Base-by-base conservation (phyloP, 2,888 invertebrate species). In the Pyralis farinalis region DNA sequence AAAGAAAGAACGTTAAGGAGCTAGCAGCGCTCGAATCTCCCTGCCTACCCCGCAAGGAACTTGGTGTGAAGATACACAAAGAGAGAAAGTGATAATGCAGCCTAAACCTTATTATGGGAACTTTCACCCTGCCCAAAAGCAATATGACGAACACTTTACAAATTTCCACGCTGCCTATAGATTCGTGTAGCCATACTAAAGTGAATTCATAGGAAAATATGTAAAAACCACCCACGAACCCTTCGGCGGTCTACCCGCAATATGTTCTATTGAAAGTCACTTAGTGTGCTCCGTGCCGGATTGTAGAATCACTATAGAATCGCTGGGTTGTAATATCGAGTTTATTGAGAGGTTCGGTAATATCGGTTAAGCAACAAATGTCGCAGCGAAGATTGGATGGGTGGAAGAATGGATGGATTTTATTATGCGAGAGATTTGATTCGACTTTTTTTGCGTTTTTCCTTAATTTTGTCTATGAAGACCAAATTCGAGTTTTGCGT, bases 231-330 rank as follows among this genome's bases (percentile, higher is more conserved):
- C 75, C 78, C 79, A 44, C 37, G 12, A 43, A 47, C 68, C 58
- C 67, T 63, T 47, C 45, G 58, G 72, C 72, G 70, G 77, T 69
- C 62, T 55, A 48, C 43, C 51, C 57, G 56, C 79, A 80, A 82
- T 81, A 78, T 82, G 83, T 79, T 79, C 75, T 56, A 82, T 83
- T 63, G 72, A 78, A 84, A 81, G 72, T 83, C 84, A 77, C 83
- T 85, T 85, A 84, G 74, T 61, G 61, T n/a, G n/a, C 52, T 58
- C 61, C 54, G 56, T 50, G 55, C 51, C 53, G 58, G 58, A 55
- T 47, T 41, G 57, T 43, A 42, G 44, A 54, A 55, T 58, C 55
- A 54, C 54, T 56, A 41, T 36, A 12, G 33, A 20, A 12, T 40
- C 9, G 25, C 7, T 16, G 37, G 31, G n/a, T 30, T 21, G 11